Percentiles rank a stretch among this genome's conserved stretches.
These are phyloP conservation scores for Anguilla marmorata DNA, from an alignment of 2,797 vertebrate species.

Conservation along the genomic window DNA sequence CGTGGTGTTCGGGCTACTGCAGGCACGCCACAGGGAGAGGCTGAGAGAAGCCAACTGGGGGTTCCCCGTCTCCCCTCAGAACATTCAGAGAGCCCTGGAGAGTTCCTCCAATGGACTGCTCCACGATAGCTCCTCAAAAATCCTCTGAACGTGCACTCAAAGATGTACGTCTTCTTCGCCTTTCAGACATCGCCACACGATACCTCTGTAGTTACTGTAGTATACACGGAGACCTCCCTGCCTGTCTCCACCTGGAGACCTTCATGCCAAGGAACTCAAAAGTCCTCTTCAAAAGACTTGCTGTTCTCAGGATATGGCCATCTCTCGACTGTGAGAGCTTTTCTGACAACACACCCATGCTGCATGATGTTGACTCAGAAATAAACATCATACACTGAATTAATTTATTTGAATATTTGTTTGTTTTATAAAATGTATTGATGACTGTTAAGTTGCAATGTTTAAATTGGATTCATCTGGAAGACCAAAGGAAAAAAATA, in stretches of 20 bases:
- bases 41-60: slow-evolving; percentile 62
- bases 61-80: slow-evolving; percentile 45
- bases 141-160: not conserved
- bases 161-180: not conserved
- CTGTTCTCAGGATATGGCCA: not conserved
- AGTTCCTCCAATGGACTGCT: not conserved
- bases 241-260: not conserved
- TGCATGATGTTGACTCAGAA: not conserved
- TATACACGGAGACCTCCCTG: not conserved
- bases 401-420: not conserved
- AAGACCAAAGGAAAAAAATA: not conserved
- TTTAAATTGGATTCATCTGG: not conserved
- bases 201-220: not conserved
- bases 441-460: not conserved
- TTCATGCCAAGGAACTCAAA: not conserved
- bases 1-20: slow-evolving; percentile 62
- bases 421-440: not conserved
- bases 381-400: not conserved
- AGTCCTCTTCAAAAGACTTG: not conserved
- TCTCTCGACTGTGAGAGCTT: not conserved
- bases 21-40: slow-evolving; percentile 58
- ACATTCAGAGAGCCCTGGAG: not conserved
- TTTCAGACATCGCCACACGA: not conserved
- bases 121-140: not conserved
- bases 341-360: not conserved